Percentiles rank a stretch among this genome's conserved stretches.
Evolutionary conservation across 64 coral and sea anemone species (phyloP).

Genomic region (Dendrophyllia cribrosa): DNA sequence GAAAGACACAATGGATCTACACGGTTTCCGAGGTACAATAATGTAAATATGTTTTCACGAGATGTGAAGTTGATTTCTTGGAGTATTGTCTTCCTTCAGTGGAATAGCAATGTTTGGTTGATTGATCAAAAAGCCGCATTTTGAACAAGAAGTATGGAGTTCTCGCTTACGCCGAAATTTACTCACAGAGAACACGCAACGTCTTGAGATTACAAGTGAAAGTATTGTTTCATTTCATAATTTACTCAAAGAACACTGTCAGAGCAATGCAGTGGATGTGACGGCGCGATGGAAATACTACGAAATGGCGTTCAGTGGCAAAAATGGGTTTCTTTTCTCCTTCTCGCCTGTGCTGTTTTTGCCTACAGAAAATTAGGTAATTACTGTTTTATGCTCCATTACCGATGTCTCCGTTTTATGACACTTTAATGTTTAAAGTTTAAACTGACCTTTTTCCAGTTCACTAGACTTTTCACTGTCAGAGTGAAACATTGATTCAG

Average conservation of each 20-base stretch:
- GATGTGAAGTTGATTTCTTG: background rate
- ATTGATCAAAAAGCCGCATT: background rate
- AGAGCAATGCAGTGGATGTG: background rate
- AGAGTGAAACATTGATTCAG: too few relatives aligned
- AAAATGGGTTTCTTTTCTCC: background rate
- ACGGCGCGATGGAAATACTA: background rate
- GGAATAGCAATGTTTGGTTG: too few relatives aligned
- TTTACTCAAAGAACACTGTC: background rate
- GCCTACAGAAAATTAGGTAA: constrained; percentile 43
- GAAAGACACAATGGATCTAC: background rate
- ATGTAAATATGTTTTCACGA: background rate
- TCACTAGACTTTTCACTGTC: background rate
- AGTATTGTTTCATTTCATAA: background rate
- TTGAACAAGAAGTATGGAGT: background rate
- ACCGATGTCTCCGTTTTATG: too few relatives aligned
- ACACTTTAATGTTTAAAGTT: background rate
- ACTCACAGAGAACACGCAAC: background rate
- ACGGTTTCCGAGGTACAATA: background rate
- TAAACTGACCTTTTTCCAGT: background rate
- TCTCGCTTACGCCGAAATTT: background rate
- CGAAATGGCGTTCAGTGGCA: background rate
- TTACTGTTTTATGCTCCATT: background rate
- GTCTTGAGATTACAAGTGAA: background rate
- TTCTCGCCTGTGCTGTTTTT: constrained; percentile 10
- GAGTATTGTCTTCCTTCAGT: background rate